phyloP scores from a whole-genome alignment of 2,797 vertebrate genomes.

The Masticophis lateralis region DNA sequence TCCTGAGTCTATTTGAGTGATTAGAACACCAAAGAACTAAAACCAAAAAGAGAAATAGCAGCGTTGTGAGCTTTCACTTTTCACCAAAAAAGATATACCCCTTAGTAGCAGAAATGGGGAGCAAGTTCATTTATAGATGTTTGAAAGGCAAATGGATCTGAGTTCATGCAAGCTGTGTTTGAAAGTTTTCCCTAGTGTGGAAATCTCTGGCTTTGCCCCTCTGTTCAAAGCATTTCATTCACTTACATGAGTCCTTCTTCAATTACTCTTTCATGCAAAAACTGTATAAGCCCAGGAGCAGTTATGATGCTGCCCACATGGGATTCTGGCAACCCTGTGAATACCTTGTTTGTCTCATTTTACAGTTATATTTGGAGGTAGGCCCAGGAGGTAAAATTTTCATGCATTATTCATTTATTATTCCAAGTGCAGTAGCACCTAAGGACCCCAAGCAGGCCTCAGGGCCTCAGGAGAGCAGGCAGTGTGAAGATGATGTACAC shows the following conservation, averaged over 20 bases:
- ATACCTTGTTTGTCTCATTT: constrained; percentile 49
- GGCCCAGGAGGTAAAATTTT: constrained; percentile 31
- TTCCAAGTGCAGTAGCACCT: constrained; percentile 12
- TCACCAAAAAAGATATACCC: constrained; percentile 40
- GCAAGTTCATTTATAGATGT: constrained; percentile 69
- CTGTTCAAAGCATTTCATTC: constrained; percentile 48
- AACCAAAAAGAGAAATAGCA: constrained; percentile 37
- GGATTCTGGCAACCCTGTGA: constrained; percentile 42
- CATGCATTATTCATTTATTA: background rate
- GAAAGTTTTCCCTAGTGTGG: constrained; percentile 52
- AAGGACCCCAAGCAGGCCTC: constrained; percentile 9
- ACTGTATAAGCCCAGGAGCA: constrained; percentile 32
- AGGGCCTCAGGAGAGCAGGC: constrained; percentile 16
- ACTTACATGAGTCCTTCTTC: constrained; percentile 43
- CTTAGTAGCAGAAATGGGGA: constrained; percentile 58
- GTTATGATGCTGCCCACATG: constrained; percentile 28
- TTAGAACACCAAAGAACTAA: constrained; percentile 40
- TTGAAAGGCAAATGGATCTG: constrained; percentile 59
- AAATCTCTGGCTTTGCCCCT: constrained; percentile 36
- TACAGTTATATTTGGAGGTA: constrained; percentile 9
- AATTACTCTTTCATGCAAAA: constrained; percentile 51
- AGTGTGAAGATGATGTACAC: constrained; percentile 6
- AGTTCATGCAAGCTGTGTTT: constrained; percentile 47
- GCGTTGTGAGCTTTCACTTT: background rate
- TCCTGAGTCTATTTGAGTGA: constrained; percentile 37